A percentile compares a stretch with the other conserved stretches of the same genome.
phyloP scores from a whole-genome alignment of 2,888 invertebrate genomes.

The Drosophila tanythrix region DNA sequence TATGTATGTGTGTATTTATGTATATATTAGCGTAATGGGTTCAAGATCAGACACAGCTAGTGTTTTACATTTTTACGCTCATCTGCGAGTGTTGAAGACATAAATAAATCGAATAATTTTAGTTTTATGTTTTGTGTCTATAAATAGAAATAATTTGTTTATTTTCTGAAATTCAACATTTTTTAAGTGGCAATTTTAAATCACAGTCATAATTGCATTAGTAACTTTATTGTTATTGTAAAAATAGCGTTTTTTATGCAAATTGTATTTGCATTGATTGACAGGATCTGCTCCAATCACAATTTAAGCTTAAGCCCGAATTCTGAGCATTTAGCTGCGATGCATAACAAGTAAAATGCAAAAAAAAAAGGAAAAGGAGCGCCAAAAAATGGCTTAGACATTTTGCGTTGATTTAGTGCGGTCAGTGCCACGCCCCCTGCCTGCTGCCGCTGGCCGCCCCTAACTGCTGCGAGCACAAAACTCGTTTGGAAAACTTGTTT shows the following conservation, averaged over 20 bases:
- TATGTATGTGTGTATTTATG: not conserved
- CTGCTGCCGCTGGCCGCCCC: constrained; percentile 26
- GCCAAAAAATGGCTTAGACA: constrained; percentile 45
- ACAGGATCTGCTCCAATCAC: not conserved
- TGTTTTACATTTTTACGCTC: accelerated
- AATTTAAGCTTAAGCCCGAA: not conserved
- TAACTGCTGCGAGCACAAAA: constrained; percentile 35
- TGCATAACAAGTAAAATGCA: constrained; percentile 8
- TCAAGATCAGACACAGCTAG: not conserved
- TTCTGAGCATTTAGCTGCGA: not conserved
- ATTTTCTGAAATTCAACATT: not conserved
- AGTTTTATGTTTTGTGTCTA: not conserved
- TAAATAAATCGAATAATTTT: not conserved
- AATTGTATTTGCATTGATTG: not conserved
- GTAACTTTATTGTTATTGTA: too few relatives aligned
- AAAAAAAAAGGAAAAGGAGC: constrained; percentile 27
- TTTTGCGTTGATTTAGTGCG: constrained; percentile 62
- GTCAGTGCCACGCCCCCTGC: constrained; percentile 69
- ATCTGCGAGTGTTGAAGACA: not conserved
- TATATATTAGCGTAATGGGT: not conserved
- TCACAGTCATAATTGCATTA: not conserved
- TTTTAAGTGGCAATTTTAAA: not conserved
- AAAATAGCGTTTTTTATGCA: not conserved
- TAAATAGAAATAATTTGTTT: not conserved
- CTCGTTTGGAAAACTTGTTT: constrained; percentile 72